Base-by-base conservation (phyloP, 1,140 invertebrate species). In the Drosophila ogumai region DNA sequence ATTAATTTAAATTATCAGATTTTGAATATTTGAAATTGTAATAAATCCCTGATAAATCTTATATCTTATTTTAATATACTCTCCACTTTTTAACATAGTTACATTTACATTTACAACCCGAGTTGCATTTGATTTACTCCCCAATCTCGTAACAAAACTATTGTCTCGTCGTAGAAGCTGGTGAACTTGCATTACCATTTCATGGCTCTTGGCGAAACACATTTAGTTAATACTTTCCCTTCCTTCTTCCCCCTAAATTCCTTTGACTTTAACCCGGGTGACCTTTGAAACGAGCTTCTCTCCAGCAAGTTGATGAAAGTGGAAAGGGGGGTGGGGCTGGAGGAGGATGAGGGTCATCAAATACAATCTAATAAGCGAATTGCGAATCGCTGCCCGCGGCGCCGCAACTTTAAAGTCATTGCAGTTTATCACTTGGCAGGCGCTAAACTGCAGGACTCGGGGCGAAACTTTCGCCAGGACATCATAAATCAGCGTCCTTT, bases 401-500 rank as follows among this genome's bases (percentile, higher is more conserved):
- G 40, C 8, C 40, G 28, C 60, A 76, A 74, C 74, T 69, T 66
- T 32, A 46, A 63, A 81, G 77, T 66, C 81, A 66, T 59, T 78
- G 64, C 82, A 79, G 78, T 87, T 88, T 87, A 88, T 87, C 84
- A 80, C 71, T 73, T 79, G 76, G 63, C 79, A 60, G 75, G 80
- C 84, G 82, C 84, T 88, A 82, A 85, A 86, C 79, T 86, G 75
- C 82, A 75, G 75, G 82, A 78, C 66, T 82, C 58, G 61, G 52
- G 50, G 65, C 52, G 67, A 86, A 86, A 81, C 79, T 87, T 87
- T 69, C 47, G 64, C 79, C 38, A 59, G 46, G 82, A 50, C 64
- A 80, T 82, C 82, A 87, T 87, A 87, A 87, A 87, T 88, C 82
- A 87, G 79, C 60, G 25, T 15, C 25, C 46, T n/a, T 49, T 28